Base-by-base conservation (phyloP, 2,113 vertebrate genomes). In the Lycaon pictus region DNA sequence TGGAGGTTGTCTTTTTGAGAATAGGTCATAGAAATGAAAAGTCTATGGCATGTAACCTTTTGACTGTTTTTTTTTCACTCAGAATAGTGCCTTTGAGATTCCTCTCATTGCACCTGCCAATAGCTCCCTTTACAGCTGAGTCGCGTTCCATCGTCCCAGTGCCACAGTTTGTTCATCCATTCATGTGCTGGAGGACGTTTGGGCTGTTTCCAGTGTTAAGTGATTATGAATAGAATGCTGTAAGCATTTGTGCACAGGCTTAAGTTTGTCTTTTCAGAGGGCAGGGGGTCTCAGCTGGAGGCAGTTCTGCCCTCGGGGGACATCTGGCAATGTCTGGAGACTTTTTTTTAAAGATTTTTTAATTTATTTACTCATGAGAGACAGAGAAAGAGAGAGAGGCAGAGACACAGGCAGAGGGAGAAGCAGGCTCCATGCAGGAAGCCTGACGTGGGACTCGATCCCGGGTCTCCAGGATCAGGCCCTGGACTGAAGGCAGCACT, bases 91-190 rank as follows among this genome's bases (percentile, higher is more conserved):
- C 90, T 88, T 17, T 35, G 76, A 72, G 83, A 19, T 1, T 43
- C 43, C 11, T 22, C 65, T 20, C 76, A 27, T 1, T 1, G 7
- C 60, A 27, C 12, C 2, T 10, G 13, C 20, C 76, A 4, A 0
- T 4, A 27, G 29, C 10, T 22, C 29, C 53, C 32, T n/a, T 81
- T 15, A 6, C 3, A 8, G 16, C 51, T 13, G 37, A 60, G 71
- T 20, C 16, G 35, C 0, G 29, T 19, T n/a, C 32, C 17, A 9
- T 19, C 0, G 16, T 69, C 32, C 8, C 7, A 9, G 7, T 0
- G 1, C 89, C 72, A 9, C 1, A 17, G 10, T 43, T 23, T 8
- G 32, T 17, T 37, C 29, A 27, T 60, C n/a, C 62, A 27, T 29
- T 43, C 62, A 15, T 10, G 51, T 43, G 11, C 2, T 16, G 81